Evolutionary conservation across 1,140 invertebrate species (phyloP).

Genomic region (Solenopsis fugax): DNA sequence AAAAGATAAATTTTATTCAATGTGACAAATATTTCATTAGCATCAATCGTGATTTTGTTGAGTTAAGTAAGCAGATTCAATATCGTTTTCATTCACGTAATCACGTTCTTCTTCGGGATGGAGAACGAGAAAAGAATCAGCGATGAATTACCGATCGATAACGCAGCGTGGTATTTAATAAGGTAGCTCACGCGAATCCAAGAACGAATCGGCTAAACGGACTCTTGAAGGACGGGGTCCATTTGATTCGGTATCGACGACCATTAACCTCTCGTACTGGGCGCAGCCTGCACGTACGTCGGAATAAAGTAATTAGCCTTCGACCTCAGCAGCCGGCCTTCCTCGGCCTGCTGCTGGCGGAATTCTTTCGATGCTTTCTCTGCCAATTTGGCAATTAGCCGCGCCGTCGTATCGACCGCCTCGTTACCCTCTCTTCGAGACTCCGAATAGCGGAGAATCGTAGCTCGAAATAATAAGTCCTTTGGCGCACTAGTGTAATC

Average conservation of each 20-base stretch:
- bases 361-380: slow-evolving; percentile 69
- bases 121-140: slow-evolving; percentile 31
- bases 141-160: slow-evolving; percentile 21
- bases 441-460: not conserved
- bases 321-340: slow-evolving; percentile 68
- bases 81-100: not conserved
- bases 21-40: not conserved
- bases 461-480: slow-evolving; percentile 6
- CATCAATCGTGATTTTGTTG: not conserved
- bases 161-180: slow-evolving; percentile 62
- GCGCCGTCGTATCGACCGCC: slow-evolving; percentile 70
- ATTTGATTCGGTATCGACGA: slow-evolving; percentile 69
- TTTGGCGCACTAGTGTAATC: not conserved
- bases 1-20: not conserved
- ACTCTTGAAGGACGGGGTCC: slow-evolving; percentile 49
- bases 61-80: not conserved
- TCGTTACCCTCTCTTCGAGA: slow-evolving; percentile 24
- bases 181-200: slow-evolving; percentile 54
- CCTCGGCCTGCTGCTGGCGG: slow-evolving; percentile 37
- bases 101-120: not conserved
- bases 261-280: slow-evolving; percentile 71
- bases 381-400: slow-evolving; percentile 80
- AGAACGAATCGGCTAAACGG: slow-evolving; percentile 57
- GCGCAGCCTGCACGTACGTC: slow-evolving; percentile 71
- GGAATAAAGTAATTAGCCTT: slow-evolving; percentile 83